Conservation (phyloP, 1,140 invertebrate species). For the Drosophila punjabiensis region DNA sequence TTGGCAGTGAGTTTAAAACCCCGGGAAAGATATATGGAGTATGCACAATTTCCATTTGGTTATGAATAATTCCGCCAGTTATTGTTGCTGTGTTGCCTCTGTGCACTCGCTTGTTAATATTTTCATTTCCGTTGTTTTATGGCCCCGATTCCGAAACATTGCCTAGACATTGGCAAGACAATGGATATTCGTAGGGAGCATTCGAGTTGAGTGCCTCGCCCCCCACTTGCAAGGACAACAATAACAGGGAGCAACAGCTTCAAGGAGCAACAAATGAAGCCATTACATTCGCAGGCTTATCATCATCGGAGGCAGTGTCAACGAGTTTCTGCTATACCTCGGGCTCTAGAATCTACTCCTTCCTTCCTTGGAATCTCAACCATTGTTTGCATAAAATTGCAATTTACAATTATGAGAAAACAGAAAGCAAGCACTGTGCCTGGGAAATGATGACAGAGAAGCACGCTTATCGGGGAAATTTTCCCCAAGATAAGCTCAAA, state of each 20-base stretch:
- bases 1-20: slow-evolving; percentile 45
- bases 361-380: background rate
- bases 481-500: slow-evolving; percentile 33
- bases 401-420: slow-evolving; percentile 84
- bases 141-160: slow-evolving; percentile 66
- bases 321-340: slow-evolving; percentile 40
- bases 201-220: slow-evolving; percentile 64
- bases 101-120: slow-evolving; percentile 84
- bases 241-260: slow-evolving; percentile 72
- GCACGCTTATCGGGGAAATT: slow-evolving; percentile 16
- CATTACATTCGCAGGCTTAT: slow-evolving; percentile 69
- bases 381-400: slow-evolving; percentile 85
- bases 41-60: slow-evolving; percentile 79
- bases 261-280: slow-evolving; percentile 63
- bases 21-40: slow-evolving; percentile 68
- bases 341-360: background rate
- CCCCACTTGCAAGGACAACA: slow-evolving; percentile 63
- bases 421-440: slow-evolving; percentile 28
- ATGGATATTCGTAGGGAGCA: slow-evolving; percentile 8
- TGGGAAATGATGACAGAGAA: slow-evolving; percentile 34
- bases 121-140: slow-evolving; percentile 85
- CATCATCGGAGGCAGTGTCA: slow-evolving; percentile 54
- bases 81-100: slow-evolving; percentile 39
- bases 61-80: slow-evolving; percentile 74
- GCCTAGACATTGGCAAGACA: slow-evolving; percentile 55